Evolutionary conservation across 2,797 vertebrate species (phyloP).

Genomic region (Sebastes melanostomus): DNA sequence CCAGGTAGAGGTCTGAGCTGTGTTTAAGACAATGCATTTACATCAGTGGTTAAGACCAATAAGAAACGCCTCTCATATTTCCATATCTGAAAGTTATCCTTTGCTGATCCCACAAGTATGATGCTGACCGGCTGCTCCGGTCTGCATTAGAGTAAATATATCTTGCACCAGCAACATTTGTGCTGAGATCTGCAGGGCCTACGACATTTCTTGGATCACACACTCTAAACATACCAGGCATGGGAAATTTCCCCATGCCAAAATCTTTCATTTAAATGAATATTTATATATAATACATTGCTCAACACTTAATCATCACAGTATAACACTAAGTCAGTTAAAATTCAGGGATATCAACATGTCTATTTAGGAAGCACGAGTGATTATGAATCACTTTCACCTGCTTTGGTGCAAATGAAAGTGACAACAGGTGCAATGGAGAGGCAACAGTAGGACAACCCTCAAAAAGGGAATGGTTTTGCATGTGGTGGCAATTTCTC

Average conservation of each 20-base stretch:
- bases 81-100: constrained; percentile 6
- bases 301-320: no score
- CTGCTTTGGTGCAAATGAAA: no score
- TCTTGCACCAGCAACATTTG: constrained; percentile 18
- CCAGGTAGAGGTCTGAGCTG: background rate
- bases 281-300: no score
- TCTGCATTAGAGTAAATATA: constrained; percentile 10
- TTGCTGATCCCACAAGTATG: background rate
- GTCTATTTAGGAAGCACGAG: no score
- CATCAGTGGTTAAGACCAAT: background rate
- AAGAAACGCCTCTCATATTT: constrained; percentile 2
- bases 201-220: background rate
- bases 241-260: background rate
- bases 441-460: no score
- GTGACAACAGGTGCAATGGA: no score
- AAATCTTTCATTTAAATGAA: background rate
- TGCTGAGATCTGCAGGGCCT: background rate
- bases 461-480: no score
- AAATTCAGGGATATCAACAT: no score
- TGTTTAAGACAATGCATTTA: background rate
- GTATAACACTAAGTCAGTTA: no score
- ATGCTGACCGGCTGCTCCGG: constrained; percentile 8
- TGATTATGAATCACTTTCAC: no score
- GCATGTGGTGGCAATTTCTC: no score
- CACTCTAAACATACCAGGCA: background rate